phyloP scores from a whole-genome alignment of 2,797 vertebrate species.

The Borostomias antarcticus region DNA sequence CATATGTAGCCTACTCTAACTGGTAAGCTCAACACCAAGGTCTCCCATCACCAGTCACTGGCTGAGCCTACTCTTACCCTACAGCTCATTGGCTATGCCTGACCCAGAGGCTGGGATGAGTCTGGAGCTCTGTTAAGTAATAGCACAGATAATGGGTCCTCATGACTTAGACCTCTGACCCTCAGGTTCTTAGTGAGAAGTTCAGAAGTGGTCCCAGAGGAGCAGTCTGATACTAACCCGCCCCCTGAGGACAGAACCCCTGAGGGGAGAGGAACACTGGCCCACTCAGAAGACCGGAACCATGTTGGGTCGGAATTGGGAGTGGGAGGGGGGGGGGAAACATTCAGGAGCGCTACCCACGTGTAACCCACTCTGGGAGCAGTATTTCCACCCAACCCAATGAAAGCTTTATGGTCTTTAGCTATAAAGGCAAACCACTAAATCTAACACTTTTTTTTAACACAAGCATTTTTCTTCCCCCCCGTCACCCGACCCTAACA shows the following conservation, averaged over 20 bases:
- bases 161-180: constrained; percentile 71
- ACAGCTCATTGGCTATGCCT: constrained; percentile 44
- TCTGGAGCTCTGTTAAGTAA: constrained; percentile 62
- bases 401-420: constrained; percentile 95
- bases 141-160: constrained; percentile 67
- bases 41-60: constrained; percentile 18
- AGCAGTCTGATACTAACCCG: constrained; percentile 51
- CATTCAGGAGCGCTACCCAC: constrained; percentile 70
- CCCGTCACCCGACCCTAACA: constrained; percentile 34
- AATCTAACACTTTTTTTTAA: constrained; percentile 90
- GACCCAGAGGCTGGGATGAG: constrained; percentile 53
- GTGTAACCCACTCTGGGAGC: constrained; percentile 85
- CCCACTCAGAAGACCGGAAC: constrained; percentile 46
- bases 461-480: constrained; percentile 68
- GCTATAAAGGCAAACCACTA: constrained; percentile 96
- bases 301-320: constrained; percentile 42
- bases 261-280: constrained; percentile 75
- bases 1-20: constrained; percentile 26
- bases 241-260: constrained; percentile 61
- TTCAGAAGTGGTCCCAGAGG: constrained; percentile 69
- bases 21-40: neutral
- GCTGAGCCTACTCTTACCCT: constrained; percentile 57
- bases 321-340: constrained; percentile 63
- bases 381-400: constrained; percentile 91
- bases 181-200: constrained; percentile 57